Evolutionary conservation across 2,888 invertebrate genomes (phyloP).

Genomic region (Nomada fucata): DNA sequence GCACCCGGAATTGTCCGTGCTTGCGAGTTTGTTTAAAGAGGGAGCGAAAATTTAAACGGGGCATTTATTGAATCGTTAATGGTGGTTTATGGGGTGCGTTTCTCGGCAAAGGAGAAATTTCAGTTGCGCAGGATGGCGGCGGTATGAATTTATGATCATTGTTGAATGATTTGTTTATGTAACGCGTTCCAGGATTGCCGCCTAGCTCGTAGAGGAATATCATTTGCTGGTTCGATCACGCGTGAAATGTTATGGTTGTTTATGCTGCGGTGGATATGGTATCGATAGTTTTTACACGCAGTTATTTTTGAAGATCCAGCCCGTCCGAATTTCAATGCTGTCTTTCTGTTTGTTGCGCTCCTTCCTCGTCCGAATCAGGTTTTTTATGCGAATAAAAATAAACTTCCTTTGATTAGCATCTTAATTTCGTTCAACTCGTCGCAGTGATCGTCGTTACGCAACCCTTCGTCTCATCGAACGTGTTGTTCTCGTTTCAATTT

Average conservation of each 20-base stretch:
- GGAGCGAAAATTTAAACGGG: conserved; percentile 29
- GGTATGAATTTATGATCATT: conserved; percentile 31
- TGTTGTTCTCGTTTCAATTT: too few relatives aligned
- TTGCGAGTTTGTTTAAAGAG: conserved; percentile 16
- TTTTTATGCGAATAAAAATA: too few relatives aligned
- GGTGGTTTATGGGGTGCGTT: conserved; percentile 32
- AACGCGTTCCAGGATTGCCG: background rate
- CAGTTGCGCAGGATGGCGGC: background rate
- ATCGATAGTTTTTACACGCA: background rate
- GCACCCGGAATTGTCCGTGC: background rate
- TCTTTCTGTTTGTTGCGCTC: too few relatives aligned
- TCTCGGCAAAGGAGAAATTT: conserved; percentile 38
- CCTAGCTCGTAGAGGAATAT: background rate
- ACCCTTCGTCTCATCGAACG: too few relatives aligned
- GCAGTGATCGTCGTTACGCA: too few relatives aligned
- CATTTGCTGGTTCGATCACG: conserved; percentile 7
- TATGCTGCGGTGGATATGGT: background rate
- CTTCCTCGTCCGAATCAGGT: too few relatives aligned
- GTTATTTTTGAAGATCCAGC: background rate
- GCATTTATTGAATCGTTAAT: conserved; percentile 44
- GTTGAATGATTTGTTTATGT: conserved; percentile 35
- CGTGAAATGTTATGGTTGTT: conserved; percentile 13
- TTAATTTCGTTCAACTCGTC: too few relatives aligned
- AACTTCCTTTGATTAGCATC: too few relatives aligned
- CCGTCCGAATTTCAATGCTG: too few relatives aligned